Evolutionary conservation across 2,888 invertebrate species (phyloP).

Genomic region (Drosophila hamatofila): DNA sequence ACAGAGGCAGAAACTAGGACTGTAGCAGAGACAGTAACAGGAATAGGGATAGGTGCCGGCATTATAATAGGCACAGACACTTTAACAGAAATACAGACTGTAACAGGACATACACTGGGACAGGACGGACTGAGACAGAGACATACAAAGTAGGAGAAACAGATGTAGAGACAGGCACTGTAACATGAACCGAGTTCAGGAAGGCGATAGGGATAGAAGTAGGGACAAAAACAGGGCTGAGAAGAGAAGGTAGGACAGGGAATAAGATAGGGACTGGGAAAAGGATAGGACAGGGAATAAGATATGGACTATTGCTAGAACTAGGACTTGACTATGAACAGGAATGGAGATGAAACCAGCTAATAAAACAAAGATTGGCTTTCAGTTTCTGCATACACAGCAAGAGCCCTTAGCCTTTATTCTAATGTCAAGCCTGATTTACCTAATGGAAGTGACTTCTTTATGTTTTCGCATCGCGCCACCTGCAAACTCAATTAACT

Average conservation of each 20-base stretch:
- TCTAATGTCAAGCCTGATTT: too few relatives aligned
- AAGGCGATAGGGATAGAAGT: too few relatives aligned
- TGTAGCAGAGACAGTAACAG: not conserved
- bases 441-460: conserved; percentile 46
- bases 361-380: not conserved
- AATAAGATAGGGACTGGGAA: not conserved
- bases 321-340: not conserved
- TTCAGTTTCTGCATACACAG: conserved; percentile 48
- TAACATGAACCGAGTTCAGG: too few relatives aligned
- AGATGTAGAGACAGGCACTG: not conserved
- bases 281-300: not conserved
- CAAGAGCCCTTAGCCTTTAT: too few relatives aligned
- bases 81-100: not conserved
- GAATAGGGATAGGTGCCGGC: not conserved
- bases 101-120: not conserved
- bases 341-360: too few relatives aligned
- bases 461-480: conserved; percentile 10
- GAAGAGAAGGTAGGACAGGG: too few relatives aligned
- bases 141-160: too few relatives aligned
- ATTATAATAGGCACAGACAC: too few relatives aligned
- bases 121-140: not conserved
- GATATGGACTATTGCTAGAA: not conserved
- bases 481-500: conserved; percentile 50
- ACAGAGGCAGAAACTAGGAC: not conserved
- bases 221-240: too few relatives aligned